A percentile compares a stretch with the other conserved stretches of the same genome.
These are phyloP conservation scores for Temnothorax curvispinosus DNA, from an alignment of 1,140 invertebrate species.

Conservation along the genomic window DNA sequence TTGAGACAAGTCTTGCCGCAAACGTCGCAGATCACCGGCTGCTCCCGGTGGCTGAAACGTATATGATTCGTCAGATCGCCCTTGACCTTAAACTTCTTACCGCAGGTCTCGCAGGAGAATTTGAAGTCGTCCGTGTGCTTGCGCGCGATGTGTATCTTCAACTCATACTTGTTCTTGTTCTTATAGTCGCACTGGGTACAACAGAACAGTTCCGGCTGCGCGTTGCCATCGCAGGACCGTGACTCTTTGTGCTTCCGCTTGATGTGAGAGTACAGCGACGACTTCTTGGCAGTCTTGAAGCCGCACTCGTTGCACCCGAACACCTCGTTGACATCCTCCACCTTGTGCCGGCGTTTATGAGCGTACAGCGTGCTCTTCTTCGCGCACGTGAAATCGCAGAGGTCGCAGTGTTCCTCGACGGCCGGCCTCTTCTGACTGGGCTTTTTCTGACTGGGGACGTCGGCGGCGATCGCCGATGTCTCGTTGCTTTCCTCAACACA, in stretches of 20 bases:
- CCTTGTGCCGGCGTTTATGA: slow-evolving; percentile 85
- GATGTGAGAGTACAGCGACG: slow-evolving; percentile 81
- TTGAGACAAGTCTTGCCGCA: slow-evolving; percentile 88
- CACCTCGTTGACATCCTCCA: slow-evolving; percentile 63
- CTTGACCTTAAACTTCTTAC: slow-evolving; percentile 86
- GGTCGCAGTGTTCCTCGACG: slow-evolving; percentile 64
- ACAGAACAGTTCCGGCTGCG: slow-evolving; percentile 74
- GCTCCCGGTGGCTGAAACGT: slow-evolving; percentile 87
- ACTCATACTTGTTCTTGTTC: slow-evolving; percentile 84
- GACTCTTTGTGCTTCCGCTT: slow-evolving; percentile 78
- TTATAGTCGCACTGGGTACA: slow-evolving; percentile 83
- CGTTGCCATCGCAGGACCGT: slow-evolving; percentile 36
- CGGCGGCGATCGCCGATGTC: neutral
- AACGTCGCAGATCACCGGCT: slow-evolving; percentile 89
- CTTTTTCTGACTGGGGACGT: neutral
- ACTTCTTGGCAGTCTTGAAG: slow-evolving; percentile 79
- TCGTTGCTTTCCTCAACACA: neutral
- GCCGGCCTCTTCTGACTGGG: neutral
- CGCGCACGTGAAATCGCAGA: slow-evolving; percentile 85
- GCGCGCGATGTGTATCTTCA: slow-evolving; percentile 83
- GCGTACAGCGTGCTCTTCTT: slow-evolving; percentile 86
- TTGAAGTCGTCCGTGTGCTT: slow-evolving; percentile 84
- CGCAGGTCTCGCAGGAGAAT: slow-evolving; percentile 86
- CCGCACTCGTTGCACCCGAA: slow-evolving; percentile 80
- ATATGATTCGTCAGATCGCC: slow-evolving; percentile 89